Evolutionary conservation across 1,140 invertebrate genomes (phyloP), one percentile per base, ranked within the genome.

Genomic region (Aphelenchoides besseyi): DNA sequence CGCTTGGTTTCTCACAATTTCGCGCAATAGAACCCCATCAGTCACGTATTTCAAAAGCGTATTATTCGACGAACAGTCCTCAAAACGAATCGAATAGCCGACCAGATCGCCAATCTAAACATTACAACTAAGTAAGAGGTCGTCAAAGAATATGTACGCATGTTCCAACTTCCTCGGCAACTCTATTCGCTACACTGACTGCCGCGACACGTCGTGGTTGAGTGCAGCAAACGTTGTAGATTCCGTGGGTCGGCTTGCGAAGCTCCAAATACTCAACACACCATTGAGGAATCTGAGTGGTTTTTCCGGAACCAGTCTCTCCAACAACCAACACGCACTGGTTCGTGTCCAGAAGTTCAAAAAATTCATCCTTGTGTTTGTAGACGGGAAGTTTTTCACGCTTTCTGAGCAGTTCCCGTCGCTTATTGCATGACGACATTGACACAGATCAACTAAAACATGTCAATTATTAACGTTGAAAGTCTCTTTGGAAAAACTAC

Each of bases 41-140:
- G 96, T 99, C 93, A 98, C 95, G 84, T 97, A 98, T 85, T 97
- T 97, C 32, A 98, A 93, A 84, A 91, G 90, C 0, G 95, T 98
- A 5, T 53, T 18, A 3, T 68, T 23, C 12, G 52, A 36, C 8
- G 90, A 90, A 79, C 90, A 91, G 82, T 91, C 90, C 84, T 91
- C 90, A 87, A 91, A 91, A 69, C 90, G 82, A 74, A 91, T 90
- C 74, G 88, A 89, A 82, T 91, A 91, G 8, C 90, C 90, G 61
- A 91, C 90, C 86, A 89, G 85, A 29, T 74, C 8, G 41, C 74
- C 76, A 8, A 73, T 36, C 74, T 73, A 18, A 77, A 77, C n/a
- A 57, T 23, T 5, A 18, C 70, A 74, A 41, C 30, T 8, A 74
- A 72, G 5, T 16, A 69, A 32, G 2, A 0, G 16, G 1, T 8